Conservation (phyloP, 2,113 vertebrate genomes). For the Psilopsiagon aurifrons region DNA sequence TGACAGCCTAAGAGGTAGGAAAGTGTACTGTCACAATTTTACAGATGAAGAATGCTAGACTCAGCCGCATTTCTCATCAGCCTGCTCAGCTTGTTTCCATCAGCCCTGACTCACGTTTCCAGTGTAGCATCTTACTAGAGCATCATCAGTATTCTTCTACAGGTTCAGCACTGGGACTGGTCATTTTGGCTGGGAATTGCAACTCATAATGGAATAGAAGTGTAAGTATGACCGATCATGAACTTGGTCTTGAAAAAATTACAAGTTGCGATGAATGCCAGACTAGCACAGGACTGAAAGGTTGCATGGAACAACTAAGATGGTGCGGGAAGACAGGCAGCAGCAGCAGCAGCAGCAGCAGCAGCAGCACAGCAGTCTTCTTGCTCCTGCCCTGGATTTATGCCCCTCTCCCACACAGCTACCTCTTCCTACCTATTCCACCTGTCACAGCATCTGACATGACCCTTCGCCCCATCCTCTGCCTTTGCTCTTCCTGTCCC, state of each 20-base stretch:
- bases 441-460: fast-evolving
- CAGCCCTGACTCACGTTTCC: slow-evolving; percentile 16
- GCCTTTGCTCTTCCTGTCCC: not conserved
- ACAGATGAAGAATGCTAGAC: not conserved
- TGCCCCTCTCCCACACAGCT: not conserved
- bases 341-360: not conserved
- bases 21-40: not conserved
- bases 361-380: fast-evolving
- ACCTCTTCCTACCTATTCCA: not conserved
- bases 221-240: not conserved
- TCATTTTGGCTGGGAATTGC: not conserved
- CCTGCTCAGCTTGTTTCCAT: not conserved
- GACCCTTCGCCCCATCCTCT: not conserved
- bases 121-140: not conserved
- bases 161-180: not conserved
- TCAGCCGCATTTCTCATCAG: not conserved
- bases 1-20: not conserved
- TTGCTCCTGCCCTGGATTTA: not conserved
- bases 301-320: not conserved
- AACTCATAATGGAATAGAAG: not conserved
- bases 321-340: not conserved
- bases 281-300: not conserved
- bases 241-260: not conserved
- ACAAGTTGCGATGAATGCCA: not conserved
- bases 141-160: not conserved